phyloP scores from a whole-genome alignment of 1,140 invertebrate genomes.

The Platyscapa corneri region DNA sequence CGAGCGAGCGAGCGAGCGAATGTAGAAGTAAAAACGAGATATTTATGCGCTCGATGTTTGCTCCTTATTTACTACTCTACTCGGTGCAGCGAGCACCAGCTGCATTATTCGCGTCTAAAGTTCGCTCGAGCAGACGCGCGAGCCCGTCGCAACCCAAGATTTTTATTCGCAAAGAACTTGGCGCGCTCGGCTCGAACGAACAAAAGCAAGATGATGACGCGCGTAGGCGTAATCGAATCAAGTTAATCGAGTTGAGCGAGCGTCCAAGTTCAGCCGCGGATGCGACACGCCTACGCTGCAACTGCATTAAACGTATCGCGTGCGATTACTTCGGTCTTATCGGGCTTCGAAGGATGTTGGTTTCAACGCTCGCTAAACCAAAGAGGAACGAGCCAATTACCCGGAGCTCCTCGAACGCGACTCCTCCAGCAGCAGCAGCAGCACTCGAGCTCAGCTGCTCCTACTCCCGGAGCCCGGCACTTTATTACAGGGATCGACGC shows the following conservation, averaged over 20 bases:
- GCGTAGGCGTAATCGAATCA: not conserved
- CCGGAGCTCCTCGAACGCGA: too few relatives aligned
- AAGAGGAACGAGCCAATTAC: too few relatives aligned
- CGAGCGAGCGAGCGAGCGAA: too few relatives aligned
- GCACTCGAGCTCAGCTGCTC: conserved; percentile 16
- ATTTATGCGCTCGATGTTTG: too few relatives aligned
- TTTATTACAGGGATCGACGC: conserved; percentile 3
- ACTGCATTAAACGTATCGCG: not conserved
- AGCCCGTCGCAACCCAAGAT: not conserved
- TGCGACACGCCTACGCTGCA: not conserved
- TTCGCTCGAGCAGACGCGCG: not conserved
- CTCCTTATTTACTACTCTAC: too few relatives aligned
- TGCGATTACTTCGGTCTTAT: not conserved
- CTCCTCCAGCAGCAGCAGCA: too few relatives aligned
- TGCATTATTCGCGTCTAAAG: too few relatives aligned
- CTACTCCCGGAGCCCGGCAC: not conserved
- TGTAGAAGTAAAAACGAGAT: too few relatives aligned
- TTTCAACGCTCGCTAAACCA: too few relatives aligned
- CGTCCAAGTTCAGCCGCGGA: not conserved
- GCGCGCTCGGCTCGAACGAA: not conserved
- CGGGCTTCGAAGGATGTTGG: not conserved
- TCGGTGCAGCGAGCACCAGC: too few relatives aligned
- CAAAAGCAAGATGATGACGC: not conserved
- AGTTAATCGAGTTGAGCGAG: not conserved
- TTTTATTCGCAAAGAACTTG: not conserved